Percentiles rank a stretch among this genome's conserved stretches.
phyloP scores from a whole-genome alignment of 1,140 invertebrate genomes.

The Pseudomyrmex sp. region DNA sequence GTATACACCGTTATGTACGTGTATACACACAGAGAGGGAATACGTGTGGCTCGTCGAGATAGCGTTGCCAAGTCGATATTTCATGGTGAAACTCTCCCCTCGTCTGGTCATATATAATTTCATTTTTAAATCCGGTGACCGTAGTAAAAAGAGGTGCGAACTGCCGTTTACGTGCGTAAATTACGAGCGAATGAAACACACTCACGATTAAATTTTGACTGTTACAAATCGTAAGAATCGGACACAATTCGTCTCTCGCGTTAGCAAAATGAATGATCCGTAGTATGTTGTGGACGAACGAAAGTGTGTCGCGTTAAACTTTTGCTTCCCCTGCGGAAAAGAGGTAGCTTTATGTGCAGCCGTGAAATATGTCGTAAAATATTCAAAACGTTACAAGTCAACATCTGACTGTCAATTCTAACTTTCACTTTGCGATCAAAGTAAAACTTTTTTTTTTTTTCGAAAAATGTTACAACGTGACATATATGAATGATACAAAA shows the following conservation, averaged over 20 bases:
- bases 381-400: conserved; percentile 7
- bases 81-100: conserved; percentile 31
- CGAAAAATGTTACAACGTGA: not conserved
- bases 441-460: not conserved
- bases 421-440: not conserved
- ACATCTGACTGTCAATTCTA: not conserved
- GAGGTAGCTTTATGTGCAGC: not conserved
- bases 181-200: not conserved
- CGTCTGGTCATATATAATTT: conserved; percentile 52
- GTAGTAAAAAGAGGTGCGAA: not conserved
- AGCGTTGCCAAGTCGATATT: conserved; percentile 61
- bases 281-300: not conserved
- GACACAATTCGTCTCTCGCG: too few species aligned
- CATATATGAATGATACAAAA: conserved; percentile 16
- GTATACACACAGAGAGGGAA: not conserved
- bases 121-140: conserved; percentile 56
- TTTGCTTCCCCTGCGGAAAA: not conserved
- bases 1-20: conserved; percentile 25
- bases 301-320: too few species aligned
- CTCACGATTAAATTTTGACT: not conserved
- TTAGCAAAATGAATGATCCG: not conserved
- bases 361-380: conserved; percentile 1
- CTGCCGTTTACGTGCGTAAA: not conserved
- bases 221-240: not conserved
- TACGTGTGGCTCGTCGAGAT: conserved; percentile 59